Conservation (phyloP, 1,140 invertebrate genomes). For the Brachionus calyciflorus region DNA sequence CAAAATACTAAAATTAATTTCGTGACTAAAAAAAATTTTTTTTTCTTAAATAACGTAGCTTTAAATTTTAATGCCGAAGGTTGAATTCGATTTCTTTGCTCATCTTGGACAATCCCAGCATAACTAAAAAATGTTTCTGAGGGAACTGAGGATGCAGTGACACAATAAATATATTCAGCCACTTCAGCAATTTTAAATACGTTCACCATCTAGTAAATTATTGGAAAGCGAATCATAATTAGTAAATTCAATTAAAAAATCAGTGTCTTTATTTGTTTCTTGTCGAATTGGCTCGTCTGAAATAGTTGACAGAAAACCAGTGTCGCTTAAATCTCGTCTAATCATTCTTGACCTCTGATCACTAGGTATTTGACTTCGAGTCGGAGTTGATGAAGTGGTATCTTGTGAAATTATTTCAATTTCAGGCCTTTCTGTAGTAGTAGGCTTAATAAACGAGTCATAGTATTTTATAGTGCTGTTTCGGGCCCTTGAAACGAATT, state of each 20-base stretch:
- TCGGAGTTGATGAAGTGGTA: not conserved
- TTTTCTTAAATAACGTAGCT: too few species aligned
- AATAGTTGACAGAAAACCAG: not conserved
- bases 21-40: too few species aligned
- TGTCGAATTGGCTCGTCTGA: slow-evolving; percentile 1
- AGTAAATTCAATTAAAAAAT: not conserved
- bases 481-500: not conserved
- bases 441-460: not conserved
- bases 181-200: not conserved
- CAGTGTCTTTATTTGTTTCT: not conserved
- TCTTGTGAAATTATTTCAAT: not conserved
- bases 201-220: not conserved
- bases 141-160: not conserved
- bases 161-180: not conserved
- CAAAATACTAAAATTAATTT: too few species aligned
- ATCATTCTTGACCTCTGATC: not conserved
- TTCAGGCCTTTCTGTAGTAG: not conserved
- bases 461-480: not conserved
- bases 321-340: not conserved
- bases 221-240: not conserved
- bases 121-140: not conserved
- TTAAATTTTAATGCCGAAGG: not conserved
- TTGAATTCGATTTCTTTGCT: not conserved
- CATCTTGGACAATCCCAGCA: not conserved
- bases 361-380: slow-evolving; percentile 3